Conservation (phyloP, 2,797 vertebrate genomes). For the Phrynocephalus vlangalii region DNA sequence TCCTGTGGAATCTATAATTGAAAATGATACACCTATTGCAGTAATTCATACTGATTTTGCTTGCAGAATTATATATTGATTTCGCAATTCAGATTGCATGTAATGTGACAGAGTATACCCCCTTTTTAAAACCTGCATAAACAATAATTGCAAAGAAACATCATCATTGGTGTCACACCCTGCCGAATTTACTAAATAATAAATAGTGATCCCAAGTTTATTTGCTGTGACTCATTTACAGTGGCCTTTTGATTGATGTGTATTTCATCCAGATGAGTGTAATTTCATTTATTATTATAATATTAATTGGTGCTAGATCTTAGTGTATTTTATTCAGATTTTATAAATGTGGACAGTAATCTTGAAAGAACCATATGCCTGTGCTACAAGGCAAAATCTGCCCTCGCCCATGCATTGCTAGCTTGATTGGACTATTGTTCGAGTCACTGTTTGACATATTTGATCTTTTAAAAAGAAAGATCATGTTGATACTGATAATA, state of each 20-base stretch:
- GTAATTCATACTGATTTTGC: neutral
- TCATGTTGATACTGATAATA: neutral
- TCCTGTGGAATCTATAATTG: neutral
- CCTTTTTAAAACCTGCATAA: neutral
- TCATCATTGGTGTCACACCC: neutral
- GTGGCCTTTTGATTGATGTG: neutral
- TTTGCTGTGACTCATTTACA: neutral
- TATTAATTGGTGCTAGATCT: neutral
- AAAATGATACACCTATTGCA: no score
- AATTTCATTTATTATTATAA: neutral
- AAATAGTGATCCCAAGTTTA: no score
- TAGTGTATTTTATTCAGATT: neutral
- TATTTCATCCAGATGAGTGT: neutral
- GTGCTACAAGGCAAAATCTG: neutral
- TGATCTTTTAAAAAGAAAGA: neutral
- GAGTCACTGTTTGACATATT: neutral
- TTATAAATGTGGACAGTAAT: neutral
- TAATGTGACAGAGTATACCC: neutral
- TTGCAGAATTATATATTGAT: neutral
- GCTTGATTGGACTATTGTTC: neutral
- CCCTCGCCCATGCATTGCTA: neutral
- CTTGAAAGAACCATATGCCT: neutral
- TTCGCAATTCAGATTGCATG: neutral
- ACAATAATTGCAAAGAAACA: neutral
- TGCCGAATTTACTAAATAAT: neutral